Evolutionary conservation across 2,113 vertebrate genomes (phyloP), one percentile per base, ranked within the genome.

Genomic region (Colinus virginianus): DNA sequence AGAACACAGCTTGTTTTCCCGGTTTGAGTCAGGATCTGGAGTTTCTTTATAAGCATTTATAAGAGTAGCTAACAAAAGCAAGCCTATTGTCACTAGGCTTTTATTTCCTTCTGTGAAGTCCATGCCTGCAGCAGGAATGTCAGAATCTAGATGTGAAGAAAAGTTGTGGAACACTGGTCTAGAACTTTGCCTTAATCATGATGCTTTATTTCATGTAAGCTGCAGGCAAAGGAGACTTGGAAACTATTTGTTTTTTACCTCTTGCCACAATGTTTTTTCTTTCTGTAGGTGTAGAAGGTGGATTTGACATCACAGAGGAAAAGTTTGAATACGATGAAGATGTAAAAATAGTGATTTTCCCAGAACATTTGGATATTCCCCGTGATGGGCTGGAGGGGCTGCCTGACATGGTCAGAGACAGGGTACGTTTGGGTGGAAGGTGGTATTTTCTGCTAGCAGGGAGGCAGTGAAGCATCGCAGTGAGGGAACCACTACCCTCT

Each of bases 311-410:
- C 84, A 96, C 83, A 4, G 97, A 98, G 56, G 99, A 99, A 51
- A 99, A 98, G 96, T 99, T 98, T 91, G 98, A 98, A 49, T 99
- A 98, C 68, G 99, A 99, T 0, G 99, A 99, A 94, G 98, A 99
- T 38, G 97, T 99, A 90, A 99, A 99, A 97, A 98, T 99, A 87
- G 98, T 99, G 8, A 98, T 99, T 97, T 98, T 99, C 75, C 99
- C 99, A 6, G 99, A 99, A 94, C 98, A 98, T 96, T 98, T 98
- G 97, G 98, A 99, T 96, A 98, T 99, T 92, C 98, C 98, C 86
- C 98, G 98, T 51, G 99, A 99, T 32, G 98, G 98, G 67, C 95
- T 99, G 87, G 93, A 89, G 40, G 98, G 98, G 32, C 98, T 99
- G 94, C 98, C 99, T 14, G 99, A 99, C 55, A 98, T 99, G 83